phyloP scores from a whole-genome alignment of 2,888 invertebrate species.

The Zelleria hepariella region DNA sequence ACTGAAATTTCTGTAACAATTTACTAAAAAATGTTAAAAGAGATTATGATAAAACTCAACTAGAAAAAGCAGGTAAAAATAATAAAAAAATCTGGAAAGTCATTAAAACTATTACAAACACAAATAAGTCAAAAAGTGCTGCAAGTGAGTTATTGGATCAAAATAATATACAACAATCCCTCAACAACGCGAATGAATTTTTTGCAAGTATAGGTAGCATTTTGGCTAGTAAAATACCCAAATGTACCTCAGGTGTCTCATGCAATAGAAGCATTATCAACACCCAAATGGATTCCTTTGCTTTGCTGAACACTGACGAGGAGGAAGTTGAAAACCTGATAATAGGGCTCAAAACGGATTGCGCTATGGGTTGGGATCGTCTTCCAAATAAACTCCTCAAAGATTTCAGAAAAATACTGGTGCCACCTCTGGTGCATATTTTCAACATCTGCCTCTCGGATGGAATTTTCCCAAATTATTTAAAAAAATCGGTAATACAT shows the following conservation, averaged over 20 bases:
- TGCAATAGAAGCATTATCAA: background rate
- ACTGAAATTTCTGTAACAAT: conserved; percentile 14
- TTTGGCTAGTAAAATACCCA: too few relatives aligned
- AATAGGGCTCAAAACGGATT: background rate
- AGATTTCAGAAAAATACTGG: background rate
- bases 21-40: conserved; percentile 14
- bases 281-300: background rate
- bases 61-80: conserved; percentile 9
- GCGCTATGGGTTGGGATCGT: conserved; percentile 7
- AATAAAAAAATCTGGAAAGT: too few relatives aligned
- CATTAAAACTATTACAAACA: too few relatives aligned
- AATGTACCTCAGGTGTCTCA: too few relatives aligned
- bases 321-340: conserved; percentile 6
- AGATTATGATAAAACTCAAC: conserved; percentile 10
- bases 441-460: conserved; percentile 7
- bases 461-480: conserved; percentile 9
- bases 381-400: conserved; percentile 5
- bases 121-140: too few relatives aligned
- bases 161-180: too few relatives aligned
- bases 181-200: too few relatives aligned
- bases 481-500: conserved; percentile 8
- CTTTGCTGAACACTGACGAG: conserved; percentile 8
- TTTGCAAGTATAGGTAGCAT: too few relatives aligned
- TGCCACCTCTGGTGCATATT: conserved; percentile 1
- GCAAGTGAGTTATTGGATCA: too few relatives aligned